Evolutionary conservation across 2,888 invertebrate species (phyloP).

Genomic region (Gastrophysa polygoni): DNA sequence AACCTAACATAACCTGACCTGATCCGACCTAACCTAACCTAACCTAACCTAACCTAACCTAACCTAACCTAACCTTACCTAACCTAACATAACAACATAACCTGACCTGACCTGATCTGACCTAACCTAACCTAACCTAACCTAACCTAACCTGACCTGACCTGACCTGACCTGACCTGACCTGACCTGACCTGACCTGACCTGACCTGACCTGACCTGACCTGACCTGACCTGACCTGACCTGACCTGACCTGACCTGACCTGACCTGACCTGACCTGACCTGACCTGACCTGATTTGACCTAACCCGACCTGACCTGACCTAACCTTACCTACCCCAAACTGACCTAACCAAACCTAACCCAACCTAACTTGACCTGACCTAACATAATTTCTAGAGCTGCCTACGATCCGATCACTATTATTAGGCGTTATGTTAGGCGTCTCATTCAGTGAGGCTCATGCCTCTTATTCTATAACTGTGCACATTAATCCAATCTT

Average conservation of each 20-base stretch:
- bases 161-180: too few species aligned
- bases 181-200: too few species aligned
- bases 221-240: not conserved
- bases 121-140: conserved; percentile 30
- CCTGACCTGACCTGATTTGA: not conserved
- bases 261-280: conserved; percentile 1
- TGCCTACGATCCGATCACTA: too few species aligned
- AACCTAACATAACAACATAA: conserved; percentile 31
- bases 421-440: too few species aligned
- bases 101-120: conserved; percentile 32
- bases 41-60: conserved; percentile 20
- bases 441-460: too few species aligned
- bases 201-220: too few species aligned
- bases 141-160: not conserved
- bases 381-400: not conserved
- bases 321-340: too few species aligned
- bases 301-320: not conserved
- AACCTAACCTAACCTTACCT: conserved; percentile 24
- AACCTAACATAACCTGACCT: too few species aligned
- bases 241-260: not conserved
- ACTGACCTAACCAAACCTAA: not conserved
- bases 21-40: conserved; percentile 16
- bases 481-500: too few species aligned
- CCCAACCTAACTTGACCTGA: not conserved
- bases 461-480: too few species aligned